Evolutionary conservation across 2,797 vertebrate species (phyloP).

Genomic region (Selene dorsalis): DNA sequence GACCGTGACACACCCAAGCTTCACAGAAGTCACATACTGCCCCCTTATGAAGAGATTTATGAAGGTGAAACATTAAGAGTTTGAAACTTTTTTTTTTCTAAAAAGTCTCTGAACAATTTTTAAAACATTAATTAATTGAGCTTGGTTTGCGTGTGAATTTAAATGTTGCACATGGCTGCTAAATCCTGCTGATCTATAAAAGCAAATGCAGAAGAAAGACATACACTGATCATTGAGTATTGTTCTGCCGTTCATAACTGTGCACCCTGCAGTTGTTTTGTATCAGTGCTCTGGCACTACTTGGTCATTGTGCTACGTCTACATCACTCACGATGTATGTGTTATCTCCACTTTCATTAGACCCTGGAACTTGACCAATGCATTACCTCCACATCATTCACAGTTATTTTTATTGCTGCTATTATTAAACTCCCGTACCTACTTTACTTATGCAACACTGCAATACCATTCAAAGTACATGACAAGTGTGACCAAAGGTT

Average conservation of each 20-base stretch:
- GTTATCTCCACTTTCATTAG: not conserved
- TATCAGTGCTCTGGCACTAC: not conserved
- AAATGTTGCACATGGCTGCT: not conserved
- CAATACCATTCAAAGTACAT: conserved; percentile 1
- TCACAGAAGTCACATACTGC: conserved; percentile 99
- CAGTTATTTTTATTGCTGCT: not conserved
- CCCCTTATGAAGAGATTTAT: conserved; percentile 77
- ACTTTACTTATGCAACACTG: not conserved
- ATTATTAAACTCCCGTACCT: not conserved
- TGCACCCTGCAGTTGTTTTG: not conserved
- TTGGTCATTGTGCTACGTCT: no score
- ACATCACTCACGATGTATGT: not conserved
- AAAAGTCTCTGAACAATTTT: not conserved
- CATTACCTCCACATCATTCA: no score
- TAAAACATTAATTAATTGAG: not conserved
- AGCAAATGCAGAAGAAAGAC: not conserved
- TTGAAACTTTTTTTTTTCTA: not conserved
- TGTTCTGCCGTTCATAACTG: not conserved
- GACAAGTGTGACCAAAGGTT: not conserved
- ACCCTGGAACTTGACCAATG: no score
- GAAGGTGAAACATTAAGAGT: not conserved
- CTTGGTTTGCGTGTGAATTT: not conserved
- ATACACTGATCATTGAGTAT: not conserved
- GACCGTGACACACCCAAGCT: conserved; percentile 97
- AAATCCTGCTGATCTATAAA: no score